Evolutionary conservation across 2,888 invertebrate genomes (phyloP).

Genomic region (Chaetogeoica ovagalla): DNA sequence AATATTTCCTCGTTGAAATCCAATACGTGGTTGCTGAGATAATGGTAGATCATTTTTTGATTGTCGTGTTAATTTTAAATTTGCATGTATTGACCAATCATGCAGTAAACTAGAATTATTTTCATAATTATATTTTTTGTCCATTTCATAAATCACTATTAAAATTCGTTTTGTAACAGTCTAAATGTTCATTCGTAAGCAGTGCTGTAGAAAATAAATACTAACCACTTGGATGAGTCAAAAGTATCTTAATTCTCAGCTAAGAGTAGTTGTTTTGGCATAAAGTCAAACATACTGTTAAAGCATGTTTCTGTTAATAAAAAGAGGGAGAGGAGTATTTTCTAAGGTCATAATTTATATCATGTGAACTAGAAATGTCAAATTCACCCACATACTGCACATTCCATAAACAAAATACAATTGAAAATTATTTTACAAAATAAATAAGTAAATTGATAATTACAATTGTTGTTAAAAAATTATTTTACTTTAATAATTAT

Average conservation of each 20-base stretch:
- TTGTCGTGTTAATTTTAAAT: conserved; percentile 39
- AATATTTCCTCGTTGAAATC: conserved; percentile 64
- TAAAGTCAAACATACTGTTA: conserved; percentile 31
- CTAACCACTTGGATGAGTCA: conserved; percentile 34
- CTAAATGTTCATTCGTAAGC: conserved; percentile 17
- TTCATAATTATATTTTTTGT: conserved; percentile 13
- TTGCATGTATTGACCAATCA: conserved; percentile 43
- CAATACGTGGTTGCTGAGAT: conserved; percentile 57
- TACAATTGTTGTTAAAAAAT: not conserved
- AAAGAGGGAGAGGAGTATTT: conserved; percentile 15
- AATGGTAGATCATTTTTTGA: conserved; percentile 3
- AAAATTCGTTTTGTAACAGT: not conserved
- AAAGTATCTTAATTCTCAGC: conserved; percentile 43
- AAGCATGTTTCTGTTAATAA: conserved; percentile 14
- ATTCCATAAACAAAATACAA: conserved; percentile 3
- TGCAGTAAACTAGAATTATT: conserved; percentile 33
- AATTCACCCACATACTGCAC: conserved; percentile 29
- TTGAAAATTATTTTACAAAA: not conserved
- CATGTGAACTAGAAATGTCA: conserved; percentile 20
- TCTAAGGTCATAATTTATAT: conserved; percentile 35
- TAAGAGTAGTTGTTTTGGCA: conserved; percentile 40
- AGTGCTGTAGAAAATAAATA: conserved; percentile 26
- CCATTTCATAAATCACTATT: conserved; percentile 27
- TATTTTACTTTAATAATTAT: not conserved
- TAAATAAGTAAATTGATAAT: not conserved